Evolutionary conservation across 2,113 vertebrate species (phyloP).

Genomic region (Ornithorhynchus anatinus): DNA sequence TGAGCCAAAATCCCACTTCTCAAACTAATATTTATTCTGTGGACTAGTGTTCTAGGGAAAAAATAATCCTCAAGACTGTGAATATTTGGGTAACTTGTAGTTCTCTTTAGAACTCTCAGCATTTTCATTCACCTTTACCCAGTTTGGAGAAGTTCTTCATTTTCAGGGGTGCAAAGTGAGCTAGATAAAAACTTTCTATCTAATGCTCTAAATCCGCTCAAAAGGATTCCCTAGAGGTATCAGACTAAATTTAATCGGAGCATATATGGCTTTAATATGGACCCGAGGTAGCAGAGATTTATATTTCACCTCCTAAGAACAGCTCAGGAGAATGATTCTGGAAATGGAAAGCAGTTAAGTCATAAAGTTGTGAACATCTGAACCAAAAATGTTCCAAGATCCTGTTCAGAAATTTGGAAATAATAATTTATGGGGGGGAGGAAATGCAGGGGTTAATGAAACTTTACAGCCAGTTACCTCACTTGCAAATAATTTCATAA

Average conservation of each 20-base stretch:
- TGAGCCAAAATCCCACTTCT: too few relatives aligned
- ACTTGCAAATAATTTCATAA: background rate
- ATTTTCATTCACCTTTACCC: background rate
- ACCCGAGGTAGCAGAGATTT: background rate
- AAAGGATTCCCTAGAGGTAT: background rate
- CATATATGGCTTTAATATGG: background rate
- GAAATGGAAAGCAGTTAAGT: slow-evolving; percentile 40
- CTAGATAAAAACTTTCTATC: background rate
- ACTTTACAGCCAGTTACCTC: background rate
- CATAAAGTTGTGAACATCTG: slow-evolving; percentile 48
- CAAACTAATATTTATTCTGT: too few relatives aligned
- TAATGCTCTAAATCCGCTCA: background rate
- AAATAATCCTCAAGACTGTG: too few relatives aligned
- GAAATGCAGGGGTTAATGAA: background rate
- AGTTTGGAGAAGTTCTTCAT: background rate
- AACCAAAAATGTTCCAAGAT: slow-evolving; percentile 31
- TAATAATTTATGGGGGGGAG: slow-evolving; percentile 13
- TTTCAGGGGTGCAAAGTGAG: background rate
- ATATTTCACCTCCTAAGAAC: slow-evolving; percentile 43
- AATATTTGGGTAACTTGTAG: too few relatives aligned
- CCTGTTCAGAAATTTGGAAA: slow-evolving; percentile 29
- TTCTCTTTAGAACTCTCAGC: background rate
- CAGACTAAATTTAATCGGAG: background rate
- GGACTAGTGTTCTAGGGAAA: too few relatives aligned
- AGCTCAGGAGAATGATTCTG: slow-evolving; percentile 17